These are phyloP conservation scores for Rhizomys pruinosus DNA, from an alignment of 2,113 vertebrate genomes.

Conservation along the genomic window DNA sequence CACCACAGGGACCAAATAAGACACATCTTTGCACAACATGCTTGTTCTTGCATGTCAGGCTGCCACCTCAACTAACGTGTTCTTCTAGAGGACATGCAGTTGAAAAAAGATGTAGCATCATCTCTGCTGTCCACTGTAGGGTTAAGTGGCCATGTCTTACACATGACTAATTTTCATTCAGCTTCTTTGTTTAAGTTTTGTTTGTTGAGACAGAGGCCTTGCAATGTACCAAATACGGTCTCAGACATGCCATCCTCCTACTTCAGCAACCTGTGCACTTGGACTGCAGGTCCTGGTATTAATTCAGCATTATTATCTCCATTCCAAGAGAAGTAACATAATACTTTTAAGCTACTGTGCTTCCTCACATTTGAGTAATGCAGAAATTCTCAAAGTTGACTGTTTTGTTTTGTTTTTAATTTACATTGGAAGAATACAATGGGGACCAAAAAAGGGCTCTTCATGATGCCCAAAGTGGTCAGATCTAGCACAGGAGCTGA, in stretches of 20 bases:
- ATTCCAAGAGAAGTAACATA: neutral
- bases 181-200: neutral
- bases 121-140: neutral
- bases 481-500: neutral
- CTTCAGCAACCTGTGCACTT: too few species aligned
- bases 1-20: neutral
- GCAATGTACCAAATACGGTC: too few species aligned
- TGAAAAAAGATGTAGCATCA: neutral
- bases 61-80: accelerated
- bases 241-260: neutral
- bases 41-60: neutral
- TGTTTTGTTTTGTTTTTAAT: constrained; percentile 35
- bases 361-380: constrained; percentile 24
- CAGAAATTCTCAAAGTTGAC: constrained; percentile 21
- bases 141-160: neutral
- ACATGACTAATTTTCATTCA: neutral
- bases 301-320: neutral
- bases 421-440: constrained; percentile 20
- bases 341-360: neutral
- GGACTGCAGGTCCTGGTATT: neutral
- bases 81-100: neutral
- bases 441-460: neutral
- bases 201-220: neutral
- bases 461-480: neutral
- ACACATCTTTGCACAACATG: neutral